Conservation (phyloP, 2,113 vertebrate genomes). For the Agelaius tricolor region DNA sequence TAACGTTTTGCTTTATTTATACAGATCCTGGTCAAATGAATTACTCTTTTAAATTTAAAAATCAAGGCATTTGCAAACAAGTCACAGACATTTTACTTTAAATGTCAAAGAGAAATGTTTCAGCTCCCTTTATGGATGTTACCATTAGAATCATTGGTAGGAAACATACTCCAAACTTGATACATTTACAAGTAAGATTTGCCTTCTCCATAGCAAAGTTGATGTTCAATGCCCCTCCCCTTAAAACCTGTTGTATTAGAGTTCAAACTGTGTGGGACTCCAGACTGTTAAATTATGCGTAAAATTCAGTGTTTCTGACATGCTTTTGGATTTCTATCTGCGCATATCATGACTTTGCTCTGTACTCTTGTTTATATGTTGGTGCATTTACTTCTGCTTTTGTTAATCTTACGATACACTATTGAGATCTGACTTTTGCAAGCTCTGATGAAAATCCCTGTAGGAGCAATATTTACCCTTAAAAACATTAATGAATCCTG, state of each 20-base stretch:
- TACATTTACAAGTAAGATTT: background rate
- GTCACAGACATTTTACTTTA: background rate
- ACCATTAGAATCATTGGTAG: background rate
- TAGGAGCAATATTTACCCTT: background rate
- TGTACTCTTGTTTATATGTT: background rate
- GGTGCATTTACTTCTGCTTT: background rate
- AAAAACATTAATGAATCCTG: background rate
- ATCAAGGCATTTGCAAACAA: background rate
- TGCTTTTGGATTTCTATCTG: background rate
- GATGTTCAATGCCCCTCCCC: accelerated
- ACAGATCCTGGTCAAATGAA: background rate
- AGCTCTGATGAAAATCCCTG: background rate
- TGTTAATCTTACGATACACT: accelerated
- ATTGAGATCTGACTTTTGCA: background rate
- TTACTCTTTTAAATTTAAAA: background rate
- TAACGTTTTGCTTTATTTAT: background rate
- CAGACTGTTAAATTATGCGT: background rate
- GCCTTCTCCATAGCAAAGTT: background rate
- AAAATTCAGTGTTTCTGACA: background rate
- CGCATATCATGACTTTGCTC: background rate
- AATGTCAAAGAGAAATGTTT: background rate
- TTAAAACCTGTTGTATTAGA: background rate
- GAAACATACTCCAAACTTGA: background rate
- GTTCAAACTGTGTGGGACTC: background rate
- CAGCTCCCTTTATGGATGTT: background rate